Evolutionary conservation across 2,797 vertebrate species (phyloP).

Genomic region (Bradypodion ventrale): DNA sequence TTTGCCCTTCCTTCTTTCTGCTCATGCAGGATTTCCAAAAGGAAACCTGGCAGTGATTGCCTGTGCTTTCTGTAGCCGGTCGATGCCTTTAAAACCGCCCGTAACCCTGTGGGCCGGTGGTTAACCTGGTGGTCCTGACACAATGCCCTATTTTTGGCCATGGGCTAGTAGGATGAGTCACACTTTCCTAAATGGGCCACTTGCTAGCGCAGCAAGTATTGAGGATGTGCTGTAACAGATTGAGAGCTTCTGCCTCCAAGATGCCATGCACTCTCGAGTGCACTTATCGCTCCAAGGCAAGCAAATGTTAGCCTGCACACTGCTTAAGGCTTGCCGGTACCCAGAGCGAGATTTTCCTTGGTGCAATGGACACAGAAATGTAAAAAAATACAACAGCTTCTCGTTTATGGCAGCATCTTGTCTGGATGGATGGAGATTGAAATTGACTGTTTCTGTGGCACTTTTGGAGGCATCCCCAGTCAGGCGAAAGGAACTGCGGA

Average conservation of each 20-base stretch:
- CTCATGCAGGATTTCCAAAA: background rate
- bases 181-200: background rate
- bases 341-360: background rate
- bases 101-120: background rate
- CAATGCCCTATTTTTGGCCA: background rate
- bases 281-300: background rate
- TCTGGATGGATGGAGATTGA: background rate
- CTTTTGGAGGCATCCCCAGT: background rate
- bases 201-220: background rate
- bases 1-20: no score
- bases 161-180: background rate
- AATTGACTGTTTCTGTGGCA: background rate
- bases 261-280: background rate
- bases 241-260: background rate
- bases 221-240: background rate
- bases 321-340: background rate
- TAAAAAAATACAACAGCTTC: background rate
- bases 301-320: background rate
- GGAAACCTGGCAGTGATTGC: background rate
- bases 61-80: background rate
- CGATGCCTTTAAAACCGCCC: background rate
- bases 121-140: background rate
- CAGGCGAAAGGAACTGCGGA: no score
- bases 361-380: no score
- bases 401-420: background rate